Evolutionary conservation across 2,797 vertebrate species (phyloP), one percentile per base, ranked within the genome.

Genomic region (Adelosebastes latens): DNA sequence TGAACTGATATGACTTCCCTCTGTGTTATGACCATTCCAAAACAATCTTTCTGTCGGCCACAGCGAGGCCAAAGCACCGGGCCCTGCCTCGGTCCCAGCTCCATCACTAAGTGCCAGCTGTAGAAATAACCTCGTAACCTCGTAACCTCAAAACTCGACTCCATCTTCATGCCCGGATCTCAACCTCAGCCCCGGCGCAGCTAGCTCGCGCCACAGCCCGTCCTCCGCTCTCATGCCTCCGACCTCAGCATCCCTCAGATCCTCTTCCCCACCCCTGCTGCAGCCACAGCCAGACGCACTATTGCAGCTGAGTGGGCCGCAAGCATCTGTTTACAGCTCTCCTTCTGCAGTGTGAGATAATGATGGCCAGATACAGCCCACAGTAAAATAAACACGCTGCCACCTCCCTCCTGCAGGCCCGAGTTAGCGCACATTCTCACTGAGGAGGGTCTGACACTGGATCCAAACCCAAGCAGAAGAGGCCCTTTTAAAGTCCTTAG

Each of bases 381-480:
- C 94, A 92, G 91, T 94, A 90, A 94, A 94, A 94, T 94, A 94
- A 94, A 94, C 93, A 92, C 77, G 46, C 91, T 89, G 90, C 88
- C 92, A 93, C 92, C 90, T 93, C 89, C 87, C 87, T 85, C 58
- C 81, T 83, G 83, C 88, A 82, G 82, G 79, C 86, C 88, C 25
- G 58, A 68, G 68, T 89, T 77, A 80, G 71, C 14, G 52, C 82
- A 76, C 80, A 61, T 64, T 68, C 79, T 75, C 82, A 3, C 64
- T 63, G 86, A 80, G 84, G 90, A 88, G 83, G 90, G 83, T 91
- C 87, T 22, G 59, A 53, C 74, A 49, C 61, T 29, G 25, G 66
- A 79, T 88, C 81, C 81, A 74, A 74, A 81, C 72, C 72, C 31
- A n/a, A 58, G 55, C 22, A 8, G 70, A 79, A 69, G 56, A 65